These are phyloP conservation scores for Meles meles DNA, from an alignment of 2,113 vertebrate genomes.

Conservation along the genomic window DNA sequence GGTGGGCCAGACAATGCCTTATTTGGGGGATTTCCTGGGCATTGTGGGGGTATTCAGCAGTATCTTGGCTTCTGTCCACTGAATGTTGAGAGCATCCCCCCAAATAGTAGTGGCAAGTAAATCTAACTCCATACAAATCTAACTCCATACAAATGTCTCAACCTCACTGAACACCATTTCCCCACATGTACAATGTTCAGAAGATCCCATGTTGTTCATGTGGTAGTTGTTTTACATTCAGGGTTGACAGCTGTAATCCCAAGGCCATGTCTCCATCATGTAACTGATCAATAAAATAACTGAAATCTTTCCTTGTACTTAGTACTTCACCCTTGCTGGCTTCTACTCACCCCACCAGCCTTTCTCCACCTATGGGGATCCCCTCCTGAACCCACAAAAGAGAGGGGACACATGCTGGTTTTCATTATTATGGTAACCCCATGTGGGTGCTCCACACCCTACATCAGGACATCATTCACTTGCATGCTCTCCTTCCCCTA, in stretches of 20 bases:
- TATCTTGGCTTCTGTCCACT: neutral
- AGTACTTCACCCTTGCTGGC: too few relatives aligned
- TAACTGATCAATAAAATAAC: neutral
- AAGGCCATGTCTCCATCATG: neutral
- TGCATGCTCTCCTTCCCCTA: too few relatives aligned
- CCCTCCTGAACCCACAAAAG: too few relatives aligned
- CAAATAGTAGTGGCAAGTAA: neutral
- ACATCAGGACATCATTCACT: too few relatives aligned
- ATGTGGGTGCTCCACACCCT: neutral
- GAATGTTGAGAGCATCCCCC: neutral
- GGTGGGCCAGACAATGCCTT: neutral
- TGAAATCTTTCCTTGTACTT: neutral
- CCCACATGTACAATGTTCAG: neutral
- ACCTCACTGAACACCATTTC: neutral
- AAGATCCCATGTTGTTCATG: neutral
- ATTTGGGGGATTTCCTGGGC: neutral
- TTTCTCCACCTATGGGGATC: too few relatives aligned
- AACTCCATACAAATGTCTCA: neutral
- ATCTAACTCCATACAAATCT: neutral
- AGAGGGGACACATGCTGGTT: too few relatives aligned
- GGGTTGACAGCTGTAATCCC: neutral
- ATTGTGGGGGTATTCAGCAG: neutral
- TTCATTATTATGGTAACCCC: too few relatives aligned
- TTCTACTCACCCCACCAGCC: too few relatives aligned
- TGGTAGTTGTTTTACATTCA: neutral